Evolutionary conservation across 2,113 vertebrate genomes (phyloP).

Genomic region (Cacatua alba): DNA sequence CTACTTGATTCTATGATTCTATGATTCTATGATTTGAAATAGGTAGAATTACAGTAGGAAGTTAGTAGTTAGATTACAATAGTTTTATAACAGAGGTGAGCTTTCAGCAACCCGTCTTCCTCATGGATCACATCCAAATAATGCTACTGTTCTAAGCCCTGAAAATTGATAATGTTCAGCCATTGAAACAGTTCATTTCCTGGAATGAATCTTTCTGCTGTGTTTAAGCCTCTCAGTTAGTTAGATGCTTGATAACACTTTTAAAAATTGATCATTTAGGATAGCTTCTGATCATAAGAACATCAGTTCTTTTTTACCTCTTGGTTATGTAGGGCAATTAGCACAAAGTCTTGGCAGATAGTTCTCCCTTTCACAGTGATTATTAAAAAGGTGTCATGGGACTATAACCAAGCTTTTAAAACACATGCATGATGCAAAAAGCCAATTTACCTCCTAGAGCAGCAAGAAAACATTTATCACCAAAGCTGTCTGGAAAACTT

Average conservation of each 20-base stretch:
- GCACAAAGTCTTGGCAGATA: conserved; percentile 14
- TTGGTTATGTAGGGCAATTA: conserved; percentile 36
- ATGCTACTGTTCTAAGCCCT: neutral
- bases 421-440: conserved; percentile 18
- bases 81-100: neutral
- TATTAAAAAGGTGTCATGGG: conserved; percentile 16
- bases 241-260: conserved; percentile 22
- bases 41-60: neutral
- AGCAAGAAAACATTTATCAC: conserved; percentile 19
- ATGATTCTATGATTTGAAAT: neutral
- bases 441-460: neutral
- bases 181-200: neutral
- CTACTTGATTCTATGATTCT: neutral
- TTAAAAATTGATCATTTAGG: conserved; percentile 49
- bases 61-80: neutral
- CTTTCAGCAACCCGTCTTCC: neutral
- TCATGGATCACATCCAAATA: neutral
- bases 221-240: conserved; percentile 19
- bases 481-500: neutral
- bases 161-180: conserved; percentile 2
- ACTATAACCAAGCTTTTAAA: conserved; percentile 19
- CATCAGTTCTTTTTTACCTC: conserved; percentile 15
- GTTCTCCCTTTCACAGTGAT: neutral
- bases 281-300: conserved; percentile 15
- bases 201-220: neutral